phyloP scores from a whole-genome alignment of 1,140 invertebrate genomes.

The Leptopilina clavipes region DNA sequence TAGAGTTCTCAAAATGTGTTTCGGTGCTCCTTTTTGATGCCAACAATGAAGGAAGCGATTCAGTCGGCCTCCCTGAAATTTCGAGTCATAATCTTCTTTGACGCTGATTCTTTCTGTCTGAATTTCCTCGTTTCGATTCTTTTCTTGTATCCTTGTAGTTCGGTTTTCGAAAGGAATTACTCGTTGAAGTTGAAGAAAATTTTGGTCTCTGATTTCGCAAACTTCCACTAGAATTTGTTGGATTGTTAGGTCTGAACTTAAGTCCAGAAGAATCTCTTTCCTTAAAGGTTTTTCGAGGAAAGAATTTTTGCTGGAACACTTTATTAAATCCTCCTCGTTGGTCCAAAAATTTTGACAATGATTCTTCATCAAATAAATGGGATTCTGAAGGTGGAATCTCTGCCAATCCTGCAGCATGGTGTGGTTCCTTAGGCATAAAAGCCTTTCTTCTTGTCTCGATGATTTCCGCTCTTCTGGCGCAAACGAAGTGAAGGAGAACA shows the following conservation, averaged over 20 bases:
- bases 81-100: not conserved
- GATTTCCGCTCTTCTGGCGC: slow-evolving; percentile 43
- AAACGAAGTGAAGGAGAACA: slow-evolving; percentile 41
- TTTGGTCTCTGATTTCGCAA: not conserved
- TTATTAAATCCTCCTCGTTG: slow-evolving; percentile 39
- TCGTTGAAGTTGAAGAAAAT: not conserved
- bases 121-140: not conserved
- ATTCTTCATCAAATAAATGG: slow-evolving; percentile 42
- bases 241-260: not conserved
- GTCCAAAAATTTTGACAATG: slow-evolving; percentile 40
- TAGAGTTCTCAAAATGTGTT: not conserved
- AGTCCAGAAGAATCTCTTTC: not conserved
- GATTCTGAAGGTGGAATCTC: slow-evolving; percentile 44
- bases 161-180: not conserved
- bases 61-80: not conserved
- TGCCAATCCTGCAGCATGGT: slow-evolving; percentile 34
- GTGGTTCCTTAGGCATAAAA: not conserved
- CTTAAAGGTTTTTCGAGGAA: slow-evolving; percentile 20
- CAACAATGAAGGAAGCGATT: not conserved
- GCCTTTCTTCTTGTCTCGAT: slow-evolving; percentile 33
- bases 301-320: slow-evolving; percentile 22
- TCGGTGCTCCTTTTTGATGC: not conserved
- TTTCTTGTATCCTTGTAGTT: not conserved
- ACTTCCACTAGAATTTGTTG: not conserved
- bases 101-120: not conserved